A percentile compares a stretch with the other conserved stretches of the same genome.
Evolutionary conservation across 2,797 vertebrate genomes (phyloP).

Genomic region (Coracias cyanogaster): DNA sequence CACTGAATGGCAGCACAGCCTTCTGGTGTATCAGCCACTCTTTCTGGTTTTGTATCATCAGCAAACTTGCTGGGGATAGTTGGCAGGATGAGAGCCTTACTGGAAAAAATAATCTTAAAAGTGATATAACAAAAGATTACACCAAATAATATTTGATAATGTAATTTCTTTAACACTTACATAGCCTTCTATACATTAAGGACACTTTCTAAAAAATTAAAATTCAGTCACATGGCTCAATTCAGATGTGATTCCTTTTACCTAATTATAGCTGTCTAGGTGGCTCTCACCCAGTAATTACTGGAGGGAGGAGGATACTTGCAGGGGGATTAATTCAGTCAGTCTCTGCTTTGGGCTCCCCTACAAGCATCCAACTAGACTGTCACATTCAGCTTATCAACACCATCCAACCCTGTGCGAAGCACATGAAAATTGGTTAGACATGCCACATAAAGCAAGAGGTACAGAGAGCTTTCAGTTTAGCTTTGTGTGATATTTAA

Average conservation of each 20-base stretch:
- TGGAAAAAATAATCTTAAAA: not conserved
- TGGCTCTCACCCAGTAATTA: not conserved
- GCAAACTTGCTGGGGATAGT: not conserved
- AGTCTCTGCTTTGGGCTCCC: not conserved
- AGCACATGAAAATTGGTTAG: not conserved
- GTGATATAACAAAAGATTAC: not conserved
- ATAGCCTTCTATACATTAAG: not conserved
- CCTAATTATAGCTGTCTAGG: not conserved
- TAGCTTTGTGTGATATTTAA: slow-evolving; percentile 12
- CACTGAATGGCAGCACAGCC: too few relatives aligned
- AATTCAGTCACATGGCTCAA: not conserved
- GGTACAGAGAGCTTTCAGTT: not conserved
- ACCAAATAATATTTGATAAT: not conserved
- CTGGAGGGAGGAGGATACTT: not conserved
- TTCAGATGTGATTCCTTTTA: not conserved
- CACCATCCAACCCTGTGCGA: not conserved
- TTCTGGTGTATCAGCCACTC: too few relatives aligned
- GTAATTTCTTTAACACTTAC: not conserved
- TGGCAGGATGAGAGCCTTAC: not conserved
- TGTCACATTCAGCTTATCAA: not conserved
- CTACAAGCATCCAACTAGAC: not conserved
- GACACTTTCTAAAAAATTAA: not conserved
- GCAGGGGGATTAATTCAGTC: not conserved
- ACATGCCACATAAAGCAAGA: not conserved
- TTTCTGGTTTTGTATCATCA: too few relatives aligned